Percentiles rank a stretch among this genome's conserved stretches.
Evolutionary conservation across 2,113 vertebrate genomes (phyloP).

Genomic region (Strix uralensis): DNA sequence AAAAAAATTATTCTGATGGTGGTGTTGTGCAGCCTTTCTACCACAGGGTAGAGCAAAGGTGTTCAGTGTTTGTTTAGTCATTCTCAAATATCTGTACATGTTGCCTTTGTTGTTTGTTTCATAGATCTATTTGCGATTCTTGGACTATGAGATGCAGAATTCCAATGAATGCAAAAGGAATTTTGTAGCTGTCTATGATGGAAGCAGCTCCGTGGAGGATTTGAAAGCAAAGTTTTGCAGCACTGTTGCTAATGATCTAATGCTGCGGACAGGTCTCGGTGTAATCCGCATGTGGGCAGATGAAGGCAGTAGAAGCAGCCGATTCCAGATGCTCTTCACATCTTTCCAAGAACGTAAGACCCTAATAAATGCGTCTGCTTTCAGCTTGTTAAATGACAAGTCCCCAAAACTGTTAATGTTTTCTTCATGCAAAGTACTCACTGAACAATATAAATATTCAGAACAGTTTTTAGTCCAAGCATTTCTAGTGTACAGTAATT

Average conservation of each 20-base stretch:
- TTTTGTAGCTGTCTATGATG: constrained; percentile 97
- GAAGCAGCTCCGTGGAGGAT: constrained; percentile 95
- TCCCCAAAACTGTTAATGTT: not conserved
- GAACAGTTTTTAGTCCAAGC: not conserved
- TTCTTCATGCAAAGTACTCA: not conserved
- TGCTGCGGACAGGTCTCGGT: constrained; percentile 91
- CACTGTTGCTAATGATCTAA: constrained; percentile 96
- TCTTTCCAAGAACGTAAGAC: constrained; percentile 98
- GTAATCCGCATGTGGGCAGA: constrained; percentile 98
- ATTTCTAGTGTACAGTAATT: not conserved
- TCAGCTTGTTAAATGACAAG: not conserved
- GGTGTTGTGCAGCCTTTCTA: not conserved
- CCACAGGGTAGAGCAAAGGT: not conserved
- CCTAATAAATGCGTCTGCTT: not conserved
- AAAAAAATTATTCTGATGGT: not conserved
- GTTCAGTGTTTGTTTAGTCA: not conserved
- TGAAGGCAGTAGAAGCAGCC: constrained; percentile 91
- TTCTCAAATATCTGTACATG: not conserved
- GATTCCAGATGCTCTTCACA: constrained; percentile 98
- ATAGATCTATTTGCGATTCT: constrained; percentile 95
- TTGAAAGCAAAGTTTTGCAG: constrained; percentile 97
- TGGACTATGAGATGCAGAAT: constrained; percentile 99
- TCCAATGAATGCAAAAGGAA: constrained; percentile 98
- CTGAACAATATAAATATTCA: not conserved
- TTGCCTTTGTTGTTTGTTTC: not conserved